phyloP scores from a whole-genome alignment of 2,797 vertebrate species.

The Poecilia wingei region DNA sequence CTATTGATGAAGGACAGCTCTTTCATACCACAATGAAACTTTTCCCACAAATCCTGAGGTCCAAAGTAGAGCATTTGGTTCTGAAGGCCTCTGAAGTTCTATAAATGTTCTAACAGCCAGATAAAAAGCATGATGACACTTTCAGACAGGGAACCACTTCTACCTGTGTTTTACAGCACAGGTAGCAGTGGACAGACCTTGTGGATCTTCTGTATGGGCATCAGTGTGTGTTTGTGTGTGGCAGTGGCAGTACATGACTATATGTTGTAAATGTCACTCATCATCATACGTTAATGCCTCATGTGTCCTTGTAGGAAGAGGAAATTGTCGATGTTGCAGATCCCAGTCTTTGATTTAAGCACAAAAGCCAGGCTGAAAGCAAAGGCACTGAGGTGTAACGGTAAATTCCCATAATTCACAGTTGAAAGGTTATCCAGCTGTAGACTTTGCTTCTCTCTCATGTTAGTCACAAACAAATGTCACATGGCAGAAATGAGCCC shows the following conservation, averaged over 20 bases:
- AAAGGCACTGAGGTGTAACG: slow-evolving; percentile 90
- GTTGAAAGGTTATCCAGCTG: slow-evolving; percentile 89
- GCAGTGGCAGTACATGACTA: slow-evolving; percentile 46
- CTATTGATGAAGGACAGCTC: background rate
- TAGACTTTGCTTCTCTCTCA: slow-evolving; percentile 81
- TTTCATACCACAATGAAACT: background rate
- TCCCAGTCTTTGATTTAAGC: slow-evolving; percentile 94
- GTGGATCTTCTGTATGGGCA: background rate
- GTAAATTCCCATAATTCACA: slow-evolving; percentile 98
- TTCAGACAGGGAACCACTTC: too few species aligned
- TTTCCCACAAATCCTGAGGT: too few species aligned
- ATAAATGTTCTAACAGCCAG: too few species aligned
- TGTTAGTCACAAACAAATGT: slow-evolving; percentile 89
- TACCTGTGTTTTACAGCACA: too few species aligned
- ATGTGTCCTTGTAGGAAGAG: slow-evolving; percentile 83
- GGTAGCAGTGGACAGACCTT: slow-evolving; percentile 26
- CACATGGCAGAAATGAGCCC: slow-evolving; percentile 86
- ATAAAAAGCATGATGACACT: too few species aligned
- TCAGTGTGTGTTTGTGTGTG: too few species aligned
- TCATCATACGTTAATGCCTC: slow-evolving; percentile 72
- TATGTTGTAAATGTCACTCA: slow-evolving; percentile 81
- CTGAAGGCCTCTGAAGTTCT: too few species aligned
- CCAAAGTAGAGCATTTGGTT: too few species aligned
- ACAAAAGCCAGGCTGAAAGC: slow-evolving; percentile 86
- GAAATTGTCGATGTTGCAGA: slow-evolving; percentile 85